Evolutionary conservation across 2,888 invertebrate species (phyloP).

Genomic region (Cryptus viduatorius): DNA sequence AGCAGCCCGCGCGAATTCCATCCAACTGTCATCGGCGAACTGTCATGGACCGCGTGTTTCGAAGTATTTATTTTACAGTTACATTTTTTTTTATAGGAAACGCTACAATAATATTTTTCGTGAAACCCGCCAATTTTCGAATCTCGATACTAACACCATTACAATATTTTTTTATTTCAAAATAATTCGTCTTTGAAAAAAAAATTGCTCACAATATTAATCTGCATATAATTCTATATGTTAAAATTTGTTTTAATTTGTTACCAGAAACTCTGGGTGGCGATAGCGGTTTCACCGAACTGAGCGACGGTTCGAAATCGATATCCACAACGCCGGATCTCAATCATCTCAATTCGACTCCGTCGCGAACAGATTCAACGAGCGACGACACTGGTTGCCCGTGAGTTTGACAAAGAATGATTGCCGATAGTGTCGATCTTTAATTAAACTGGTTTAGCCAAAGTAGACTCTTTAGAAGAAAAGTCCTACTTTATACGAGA

Average conservation of each 20-base stretch:
- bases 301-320: constrained; percentile 82
- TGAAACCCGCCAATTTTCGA: constrained; percentile 14
- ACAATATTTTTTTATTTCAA: constrained; percentile 32
- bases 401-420: constrained; percentile 74
- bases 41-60: constrained; percentile 44
- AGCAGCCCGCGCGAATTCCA: constrained; percentile 64
- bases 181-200: constrained; percentile 3
- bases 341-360: constrained; percentile 77
- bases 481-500: constrained; percentile 38
- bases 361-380: constrained; percentile 80
- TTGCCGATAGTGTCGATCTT: constrained; percentile 54
- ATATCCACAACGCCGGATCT: constrained; percentile 78
- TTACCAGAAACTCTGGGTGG: constrained; percentile 79
- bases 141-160: neutral
- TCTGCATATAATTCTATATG: neutral
- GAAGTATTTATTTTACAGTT: constrained; percentile 20
- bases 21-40: constrained; percentile 34
- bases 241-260: constrained; percentile 19
- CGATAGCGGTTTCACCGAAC: constrained; percentile 81
- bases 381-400: constrained; percentile 83
- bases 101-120: neutral
- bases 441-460: constrained; percentile 57
- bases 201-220: neutral
- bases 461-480: constrained; percentile 57
- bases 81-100: constrained; percentile 70